Conservation (phyloP, 2,888 invertebrate genomes). For the Latheticus oryzae region DNA sequence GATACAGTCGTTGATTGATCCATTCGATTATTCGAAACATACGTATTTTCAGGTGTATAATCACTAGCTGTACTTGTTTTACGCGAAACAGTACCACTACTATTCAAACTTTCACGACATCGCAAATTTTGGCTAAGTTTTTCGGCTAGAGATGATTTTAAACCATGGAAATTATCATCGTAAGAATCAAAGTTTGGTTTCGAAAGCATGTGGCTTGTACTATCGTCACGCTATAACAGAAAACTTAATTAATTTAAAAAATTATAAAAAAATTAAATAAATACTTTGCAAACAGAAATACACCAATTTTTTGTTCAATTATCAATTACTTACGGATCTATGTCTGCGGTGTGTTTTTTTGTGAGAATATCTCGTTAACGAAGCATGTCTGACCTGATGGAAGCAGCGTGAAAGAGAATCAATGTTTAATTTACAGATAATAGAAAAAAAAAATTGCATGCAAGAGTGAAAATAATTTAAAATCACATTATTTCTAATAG, state of each 20-base stretch:
- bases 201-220: slow-evolving; percentile 54
- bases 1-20: slow-evolving; percentile 52
- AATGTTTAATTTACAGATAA: too few species aligned
- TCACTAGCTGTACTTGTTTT: slow-evolving; percentile 72
- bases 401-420: slow-evolving; percentile 36
- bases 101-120: slow-evolving; percentile 63
- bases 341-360: slow-evolving; percentile 77
- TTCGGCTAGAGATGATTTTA: slow-evolving; percentile 61
- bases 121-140: slow-evolving; percentile 59
- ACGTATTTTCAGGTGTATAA: slow-evolving; percentile 70
- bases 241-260: too few species aligned
- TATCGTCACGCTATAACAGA: slow-evolving; percentile 57
- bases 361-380: slow-evolving; percentile 74
- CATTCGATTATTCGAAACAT: slow-evolving; percentile 53
- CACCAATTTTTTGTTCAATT: too few species aligned
- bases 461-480: too few species aligned
- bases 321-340: slow-evolving; percentile 73
- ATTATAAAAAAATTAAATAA: slow-evolving; percentile 10
- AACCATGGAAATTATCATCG: slow-evolving; percentile 53
- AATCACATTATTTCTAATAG: too few species aligned
- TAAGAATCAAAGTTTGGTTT: slow-evolving; percentile 49
- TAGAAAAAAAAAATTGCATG: too few species aligned
- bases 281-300: slow-evolving; percentile 51
- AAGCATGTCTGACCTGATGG: slow-evolving; percentile 76
- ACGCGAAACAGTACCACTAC: slow-evolving; percentile 66